phyloP scores from a whole-genome alignment of 2,113 vertebrate species.

The Lampris megalopsis region DNA sequence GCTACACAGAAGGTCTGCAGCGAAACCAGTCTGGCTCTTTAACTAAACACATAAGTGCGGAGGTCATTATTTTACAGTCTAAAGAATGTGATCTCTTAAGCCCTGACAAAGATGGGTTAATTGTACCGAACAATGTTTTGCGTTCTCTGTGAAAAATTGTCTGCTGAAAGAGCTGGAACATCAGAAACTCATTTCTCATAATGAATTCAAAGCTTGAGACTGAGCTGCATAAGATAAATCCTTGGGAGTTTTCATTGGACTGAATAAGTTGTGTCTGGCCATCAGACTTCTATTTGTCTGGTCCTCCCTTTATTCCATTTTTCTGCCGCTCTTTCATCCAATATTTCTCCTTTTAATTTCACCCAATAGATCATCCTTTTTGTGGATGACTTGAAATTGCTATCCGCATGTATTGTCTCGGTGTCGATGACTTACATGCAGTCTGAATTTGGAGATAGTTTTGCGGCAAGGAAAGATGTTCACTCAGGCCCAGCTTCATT shows the following conservation, averaged over 20 bases:
- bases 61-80: slow-evolving; percentile 23
- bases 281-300: slow-evolving; percentile 6
- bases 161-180: slow-evolving; percentile 46
- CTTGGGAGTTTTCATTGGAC: slow-evolving; percentile 53
- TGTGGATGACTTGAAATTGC: too few species aligned
- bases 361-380: too few species aligned
- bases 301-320: neutral
- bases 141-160: slow-evolving; percentile 39
- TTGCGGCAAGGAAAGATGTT: too few species aligned
- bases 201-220: slow-evolving; percentile 50
- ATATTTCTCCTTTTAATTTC: neutral
- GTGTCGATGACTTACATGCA: too few species aligned
- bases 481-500: too few species aligned
- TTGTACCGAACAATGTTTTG: slow-evolving; percentile 43
- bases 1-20: too few species aligned
- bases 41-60: slow-evolving; percentile 37
- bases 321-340: neutral
- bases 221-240: slow-evolving; percentile 39
- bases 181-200: slow-evolving; percentile 46
- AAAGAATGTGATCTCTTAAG: slow-evolving; percentile 39
- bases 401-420: too few species aligned
- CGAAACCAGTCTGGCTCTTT: slow-evolving; percentile 36
- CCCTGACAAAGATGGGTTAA: slow-evolving; percentile 39
- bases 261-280: slow-evolving; percentile 23
- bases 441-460: too few species aligned